phyloP scores from a whole-genome alignment of 2,797 vertebrate genomes.

The Sebastes jordani region DNA sequence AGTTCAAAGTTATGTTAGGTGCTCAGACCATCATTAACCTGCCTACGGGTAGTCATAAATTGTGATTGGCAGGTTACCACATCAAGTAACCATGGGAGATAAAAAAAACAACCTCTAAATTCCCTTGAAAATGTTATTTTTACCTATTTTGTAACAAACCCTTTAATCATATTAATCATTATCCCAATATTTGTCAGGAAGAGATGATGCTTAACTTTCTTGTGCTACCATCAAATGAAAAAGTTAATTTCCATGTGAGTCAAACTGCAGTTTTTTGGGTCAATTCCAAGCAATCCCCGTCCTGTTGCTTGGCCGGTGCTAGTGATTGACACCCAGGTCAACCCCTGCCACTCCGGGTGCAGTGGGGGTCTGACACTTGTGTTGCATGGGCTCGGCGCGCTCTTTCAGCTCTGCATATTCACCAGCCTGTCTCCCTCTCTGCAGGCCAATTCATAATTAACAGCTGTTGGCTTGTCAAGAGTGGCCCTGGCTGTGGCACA shows the following conservation, averaged over 20 bases:
- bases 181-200: neutral
- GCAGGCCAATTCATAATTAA: slow-evolving; percentile 87
- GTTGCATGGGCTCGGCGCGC: slow-evolving; percentile 74
- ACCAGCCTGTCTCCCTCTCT: slow-evolving; percentile 85
- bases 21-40: neutral
- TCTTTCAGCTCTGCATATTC: slow-evolving; percentile 85
- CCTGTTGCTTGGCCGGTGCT: slow-evolving; percentile 66
- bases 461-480: slow-evolving; percentile 90
- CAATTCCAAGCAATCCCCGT: slow-evolving; percentile 66
- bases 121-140: neutral
- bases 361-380: slow-evolving; percentile 83
- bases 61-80: slow-evolving; percentile 28
- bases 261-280: slow-evolving; percentile 71
- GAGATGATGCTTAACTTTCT: slow-evolving; percentile 3
- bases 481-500: slow-evolving; percentile 82
- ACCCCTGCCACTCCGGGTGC: slow-evolving; percentile 78
- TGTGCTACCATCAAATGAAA: slow-evolving; percentile 30
- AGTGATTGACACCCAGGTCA: slow-evolving; percentile 84
- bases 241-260: slow-evolving; percentile 60
- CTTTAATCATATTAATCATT: neutral
- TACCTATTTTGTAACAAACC: neutral
- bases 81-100: neutral
- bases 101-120: neutral
- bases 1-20: neutral
- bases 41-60: neutral